phyloP scores from a whole-genome alignment of 2,113 vertebrate genomes.

The Salvelinus sp. region DNA sequence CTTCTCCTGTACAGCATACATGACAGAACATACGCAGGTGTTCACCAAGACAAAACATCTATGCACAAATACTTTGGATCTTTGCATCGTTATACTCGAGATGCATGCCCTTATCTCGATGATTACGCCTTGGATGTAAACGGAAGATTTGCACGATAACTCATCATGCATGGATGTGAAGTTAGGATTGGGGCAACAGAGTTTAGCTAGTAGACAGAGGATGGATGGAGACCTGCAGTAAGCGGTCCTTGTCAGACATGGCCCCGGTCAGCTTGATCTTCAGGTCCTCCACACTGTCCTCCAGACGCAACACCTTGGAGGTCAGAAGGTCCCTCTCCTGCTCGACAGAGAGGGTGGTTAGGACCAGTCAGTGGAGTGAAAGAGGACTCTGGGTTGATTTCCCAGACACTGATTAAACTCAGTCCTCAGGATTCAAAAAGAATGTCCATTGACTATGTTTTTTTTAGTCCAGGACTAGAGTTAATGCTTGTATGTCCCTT shows the following conservation, averaged over 20 bases:
- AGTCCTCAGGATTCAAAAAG: too few species aligned
- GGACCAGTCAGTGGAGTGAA: background rate
- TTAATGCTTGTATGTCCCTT: too few species aligned
- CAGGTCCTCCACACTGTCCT: conserved; percentile 66
- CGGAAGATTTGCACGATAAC: too few species aligned
- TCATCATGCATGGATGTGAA: too few species aligned
- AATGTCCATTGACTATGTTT: too few species aligned
- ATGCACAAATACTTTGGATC: background rate
- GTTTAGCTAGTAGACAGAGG: background rate
- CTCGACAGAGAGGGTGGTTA: background rate
- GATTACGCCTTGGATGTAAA: too few species aligned
- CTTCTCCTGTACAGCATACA: conserved; percentile 61
- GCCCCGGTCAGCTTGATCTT: conserved; percentile 51
- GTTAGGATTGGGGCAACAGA: too few species aligned
- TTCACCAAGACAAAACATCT: background rate
- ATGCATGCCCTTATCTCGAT: background rate
- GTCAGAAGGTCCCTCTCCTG: conserved; percentile 75
- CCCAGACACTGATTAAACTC: too few species aligned
- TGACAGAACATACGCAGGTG: background rate
- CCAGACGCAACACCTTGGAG: conserved; percentile 64
- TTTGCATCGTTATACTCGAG: background rate
- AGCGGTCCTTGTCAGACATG: conserved; percentile 58
- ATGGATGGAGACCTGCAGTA: conserved; percentile 61
- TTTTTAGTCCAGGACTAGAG: too few species aligned
- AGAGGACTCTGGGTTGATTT: background rate